Conservation (phyloP, 2,113 vertebrate genomes). For the Vulpes lagopus region DNA sequence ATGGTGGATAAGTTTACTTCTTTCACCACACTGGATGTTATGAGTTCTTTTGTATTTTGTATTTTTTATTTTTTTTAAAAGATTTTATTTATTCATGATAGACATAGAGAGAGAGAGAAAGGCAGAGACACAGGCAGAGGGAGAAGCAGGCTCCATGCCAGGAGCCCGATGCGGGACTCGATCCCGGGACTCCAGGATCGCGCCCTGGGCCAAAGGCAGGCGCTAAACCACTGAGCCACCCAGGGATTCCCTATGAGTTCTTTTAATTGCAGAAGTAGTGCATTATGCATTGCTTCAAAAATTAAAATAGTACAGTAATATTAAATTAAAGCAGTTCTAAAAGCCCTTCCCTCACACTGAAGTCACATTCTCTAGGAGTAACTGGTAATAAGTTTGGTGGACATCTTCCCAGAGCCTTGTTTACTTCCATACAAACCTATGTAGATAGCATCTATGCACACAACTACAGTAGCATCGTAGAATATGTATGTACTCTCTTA, state of each 20-base stretch:
- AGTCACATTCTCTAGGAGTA: neutral
- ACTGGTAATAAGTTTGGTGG: neutral
- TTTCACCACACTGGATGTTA: neutral
- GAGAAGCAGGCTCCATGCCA: too few species aligned
- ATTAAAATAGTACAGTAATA: slow-evolving; percentile 12
- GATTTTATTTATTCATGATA: too few species aligned
- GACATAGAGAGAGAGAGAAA: too few species aligned
- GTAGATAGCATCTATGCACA: neutral
- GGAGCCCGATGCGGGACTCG: too few species aligned
- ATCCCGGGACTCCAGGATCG: too few species aligned
- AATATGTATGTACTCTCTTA: neutral
- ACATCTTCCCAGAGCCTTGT: neutral
- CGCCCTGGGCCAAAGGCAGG: too few species aligned
- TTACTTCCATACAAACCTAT: neutral
- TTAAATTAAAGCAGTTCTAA: slow-evolving; percentile 7
- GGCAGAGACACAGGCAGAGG: too few species aligned
- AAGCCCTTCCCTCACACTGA: neutral
- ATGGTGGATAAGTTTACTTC: neutral
- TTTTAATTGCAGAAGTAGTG: slow-evolving; percentile 17
- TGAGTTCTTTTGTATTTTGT: too few species aligned
- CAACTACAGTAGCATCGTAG: neutral
- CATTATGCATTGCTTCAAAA: neutral
- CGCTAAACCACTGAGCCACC: too few species aligned
- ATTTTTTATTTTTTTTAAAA: too few species aligned
- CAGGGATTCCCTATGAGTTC: neutral